Base-by-base conservation (phyloP, 2,113 vertebrate species). In the Colius striatus region DNA sequence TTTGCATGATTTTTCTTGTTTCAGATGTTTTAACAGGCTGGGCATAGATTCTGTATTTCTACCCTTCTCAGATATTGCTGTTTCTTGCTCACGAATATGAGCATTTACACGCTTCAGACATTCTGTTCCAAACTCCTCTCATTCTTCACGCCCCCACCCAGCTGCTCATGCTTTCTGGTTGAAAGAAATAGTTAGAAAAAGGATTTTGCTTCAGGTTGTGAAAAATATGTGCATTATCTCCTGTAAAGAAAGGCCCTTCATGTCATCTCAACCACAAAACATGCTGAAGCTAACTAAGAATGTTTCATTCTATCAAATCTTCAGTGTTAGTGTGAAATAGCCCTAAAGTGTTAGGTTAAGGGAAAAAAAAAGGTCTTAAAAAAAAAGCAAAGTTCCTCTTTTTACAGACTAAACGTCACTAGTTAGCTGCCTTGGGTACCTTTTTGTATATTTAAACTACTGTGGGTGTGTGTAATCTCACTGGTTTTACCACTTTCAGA, bases 71-170 rank as follows among this genome's bases (percentile, higher is more conserved):
- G 71, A 34, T 45, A 38, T 1, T 60, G 47, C 30, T 51, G 61
- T 45, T 87, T 85, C 78, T 74, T 74, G 38, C 84, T 83, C 48
- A 88, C 48, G 76, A 83, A 65, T 70, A 65, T 4, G 38, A 87
- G 34, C 84, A 76, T 70, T 79, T 92, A 74, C 51, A 76, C 1
- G 3, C 71, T 88, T 29, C 55, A 92, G 75, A 88, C 43, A 88
- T 67, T 88, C 82, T 86, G 82, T 94, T 95, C 79, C 43, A 86
- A 90, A 71, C 83, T 62, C 22, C 22, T 89, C 53, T 94, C 34
- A 22, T 80, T 80, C 15, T 68, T 88, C 48, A 94, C 60, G 3
- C 96, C 95, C 72, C 87, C 95, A 94, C 48, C 43, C 87, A 93
- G 85, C 75, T 95, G 85, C 68, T 96, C 82, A 84, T 53, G 60